These are phyloP conservation scores for Myotis pilosus DNA, from an alignment of 2,797 vertebrate genomes.

Conservation along the genomic window DNA sequence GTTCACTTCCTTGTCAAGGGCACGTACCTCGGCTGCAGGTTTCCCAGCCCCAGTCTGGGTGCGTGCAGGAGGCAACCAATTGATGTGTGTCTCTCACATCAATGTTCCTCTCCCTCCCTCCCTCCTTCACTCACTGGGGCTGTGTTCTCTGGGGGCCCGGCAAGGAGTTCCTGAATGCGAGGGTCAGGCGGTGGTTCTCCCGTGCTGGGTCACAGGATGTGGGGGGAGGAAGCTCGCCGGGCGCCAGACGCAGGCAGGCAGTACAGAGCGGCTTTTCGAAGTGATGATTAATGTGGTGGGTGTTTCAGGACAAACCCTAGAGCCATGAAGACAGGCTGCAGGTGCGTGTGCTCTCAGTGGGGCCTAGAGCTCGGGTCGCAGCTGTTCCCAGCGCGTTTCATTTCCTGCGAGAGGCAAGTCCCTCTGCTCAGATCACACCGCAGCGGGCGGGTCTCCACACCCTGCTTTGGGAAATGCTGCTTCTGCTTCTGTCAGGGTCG, in stretches of 20 bases:
- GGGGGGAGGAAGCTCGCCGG: not conserved
- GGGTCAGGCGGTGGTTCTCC: not conserved
- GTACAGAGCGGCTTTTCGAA: not conserved
- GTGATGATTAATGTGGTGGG: fast-evolving
- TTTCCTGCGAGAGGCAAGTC: not conserved
- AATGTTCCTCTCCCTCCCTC: too few relatives aligned
- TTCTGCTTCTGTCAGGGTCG: conserved; percentile 44
- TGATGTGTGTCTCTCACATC: too few relatives aligned
- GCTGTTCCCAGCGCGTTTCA: not conserved
- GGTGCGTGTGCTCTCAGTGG: fast-evolving
- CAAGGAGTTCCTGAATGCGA: not conserved
- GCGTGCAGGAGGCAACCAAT: too few relatives aligned
- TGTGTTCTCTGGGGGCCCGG: not conserved
- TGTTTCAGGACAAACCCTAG: not conserved
- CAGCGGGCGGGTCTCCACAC: conserved; percentile 35
- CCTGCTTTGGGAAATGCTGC: conserved; percentile 55
- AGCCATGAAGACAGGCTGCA: not conserved
- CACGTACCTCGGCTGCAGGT: not conserved
- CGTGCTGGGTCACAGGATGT: not conserved
- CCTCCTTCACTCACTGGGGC: too few relatives aligned
- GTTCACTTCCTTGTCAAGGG: not conserved
- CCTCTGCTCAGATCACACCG: conserved; percentile 3
- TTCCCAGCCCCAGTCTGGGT: too few relatives aligned
- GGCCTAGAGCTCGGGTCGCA: fast-evolving
- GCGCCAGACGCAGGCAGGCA: not conserved